Base-by-base conservation (phyloP, 2,113 vertebrate species). In the Sceloporus undulatus region DNA sequence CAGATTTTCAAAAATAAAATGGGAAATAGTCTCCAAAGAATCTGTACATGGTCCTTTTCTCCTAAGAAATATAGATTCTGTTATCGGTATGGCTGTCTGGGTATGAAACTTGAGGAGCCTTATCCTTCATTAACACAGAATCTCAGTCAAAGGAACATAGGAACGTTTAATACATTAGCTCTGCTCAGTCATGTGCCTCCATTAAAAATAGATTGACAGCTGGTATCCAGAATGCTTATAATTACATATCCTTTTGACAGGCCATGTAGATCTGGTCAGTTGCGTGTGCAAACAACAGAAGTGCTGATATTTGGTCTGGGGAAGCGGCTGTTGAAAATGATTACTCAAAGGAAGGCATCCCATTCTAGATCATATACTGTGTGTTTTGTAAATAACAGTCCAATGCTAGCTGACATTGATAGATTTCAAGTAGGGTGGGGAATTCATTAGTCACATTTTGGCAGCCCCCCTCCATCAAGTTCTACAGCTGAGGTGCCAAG, bases 401-500 rank as follows among this genome's bases (percentile, higher is more conserved):
- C 92, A 91, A 92, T 96, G 93, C 92, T 94, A 92, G 81, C 81
- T 7, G 90, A 14, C 92, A 94, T 95, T 94, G 94, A 92, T 83
- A 68, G 70, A 85, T 90, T 95, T 92, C 87, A 80, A 25, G 73
- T 76, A 1, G 40, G 40, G 56, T 42, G 79, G 34, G 54, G 62
- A 96, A 97, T 93, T 94, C 92, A 97, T 95, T 97, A 96, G 93
- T 94, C 89, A 90, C 87, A 84, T 94, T 76, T 59, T 95, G 95
- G 96, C 89, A 65, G 89, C 6, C 21, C 77, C 8, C 27, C 16
- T 8, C 4, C 85, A 92, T 97, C 95, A 97, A 94, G 96, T 96
- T 96, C 96, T 95, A 94, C 91, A 94, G 95, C 94, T 94, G 97
- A 97, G 96, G 97, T 97, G 95, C 97, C 96, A 95, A 97, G 96